These are phyloP conservation scores for Coturnix japonica DNA, from an alignment of 2,113 vertebrate species.

Conservation along the genomic window DNA sequence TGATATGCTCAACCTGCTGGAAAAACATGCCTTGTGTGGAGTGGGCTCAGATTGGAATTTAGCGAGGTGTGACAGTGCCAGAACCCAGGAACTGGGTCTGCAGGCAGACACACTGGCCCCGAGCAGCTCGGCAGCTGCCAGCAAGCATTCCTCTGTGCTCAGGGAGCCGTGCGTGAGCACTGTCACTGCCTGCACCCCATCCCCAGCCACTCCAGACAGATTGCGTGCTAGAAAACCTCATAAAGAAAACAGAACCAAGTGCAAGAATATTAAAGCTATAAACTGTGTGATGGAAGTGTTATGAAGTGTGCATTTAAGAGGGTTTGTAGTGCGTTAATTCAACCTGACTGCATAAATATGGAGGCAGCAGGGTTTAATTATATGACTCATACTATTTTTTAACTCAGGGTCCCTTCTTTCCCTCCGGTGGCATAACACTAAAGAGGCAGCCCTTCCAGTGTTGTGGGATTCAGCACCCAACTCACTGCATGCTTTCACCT, in stretches of 20 bases:
- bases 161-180: not conserved
- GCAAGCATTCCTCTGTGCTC: not conserved
- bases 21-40: not conserved
- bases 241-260: not conserved
- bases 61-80: not conserved
- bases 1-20: not conserved
- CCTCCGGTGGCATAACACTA: not conserved
- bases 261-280: constrained; percentile 10
- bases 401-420: not conserved
- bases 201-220: not conserved
- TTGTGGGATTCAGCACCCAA: not conserved
- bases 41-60: not conserved
- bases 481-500: not conserved
- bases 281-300: not conserved
- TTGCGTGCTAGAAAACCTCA: not conserved
- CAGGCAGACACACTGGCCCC: constrained; percentile 6
- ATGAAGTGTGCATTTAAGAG: not conserved
- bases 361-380: not conserved
- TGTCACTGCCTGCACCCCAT: not conserved
- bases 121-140: not conserved
- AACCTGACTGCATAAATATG: not conserved
- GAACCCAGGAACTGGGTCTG: not conserved
- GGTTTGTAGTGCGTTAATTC: not conserved
- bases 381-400: not conserved
- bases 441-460: not conserved